Base-by-base conservation (phyloP, 2,113 vertebrate species). In the Plectropomus leopardus region DNA sequence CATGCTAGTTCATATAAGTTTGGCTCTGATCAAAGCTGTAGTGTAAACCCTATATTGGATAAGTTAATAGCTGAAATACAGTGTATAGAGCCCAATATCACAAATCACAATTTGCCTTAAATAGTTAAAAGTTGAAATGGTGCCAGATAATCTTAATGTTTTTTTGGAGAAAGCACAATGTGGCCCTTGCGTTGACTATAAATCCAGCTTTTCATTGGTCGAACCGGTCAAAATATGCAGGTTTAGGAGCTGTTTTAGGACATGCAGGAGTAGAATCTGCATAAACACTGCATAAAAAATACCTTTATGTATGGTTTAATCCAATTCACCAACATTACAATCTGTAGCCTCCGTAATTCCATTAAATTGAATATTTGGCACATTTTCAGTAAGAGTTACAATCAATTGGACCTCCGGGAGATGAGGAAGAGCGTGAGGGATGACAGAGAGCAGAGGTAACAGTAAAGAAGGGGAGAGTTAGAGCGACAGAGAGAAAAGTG, bases 401-500 rank as follows among this genome's bases (percentile, higher is more conserved):
- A 10, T 45, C 61, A 32, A 23, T 28, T 10, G 28, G 48, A 6
- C 7, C 32, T 23, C 14, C 16, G 44, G 34, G 26, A 61, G 71
- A 78, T 48, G 57, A 81, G 30, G 26, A 23, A 19, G 17, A 66
- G 45, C 23, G 65, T 8, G 60, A 47, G 34, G 36, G 23, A 77
- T 21, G 63, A 67, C 57, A 26, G 67, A 61, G 54, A 32, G 23
- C 57, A 26, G 63, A 61, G 54, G 47, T 42, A 66, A 55, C 48
- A 2, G 24, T 19, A 24, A 70, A 40, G 23, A 21, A 30, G 4
- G 24, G 14, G 48, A 28, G 67, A 71, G 74, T 70, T 23, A 58
- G 47, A 40, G 58, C 1, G 45, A 70, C 42, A 32, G 65, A 74
- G 76, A 16, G 72, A 60, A 23, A 82, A 87, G 86, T 82, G 82